phyloP scores from a whole-genome alignment of 2,113 vertebrate genomes.

The Psophia crepitans region DNA sequence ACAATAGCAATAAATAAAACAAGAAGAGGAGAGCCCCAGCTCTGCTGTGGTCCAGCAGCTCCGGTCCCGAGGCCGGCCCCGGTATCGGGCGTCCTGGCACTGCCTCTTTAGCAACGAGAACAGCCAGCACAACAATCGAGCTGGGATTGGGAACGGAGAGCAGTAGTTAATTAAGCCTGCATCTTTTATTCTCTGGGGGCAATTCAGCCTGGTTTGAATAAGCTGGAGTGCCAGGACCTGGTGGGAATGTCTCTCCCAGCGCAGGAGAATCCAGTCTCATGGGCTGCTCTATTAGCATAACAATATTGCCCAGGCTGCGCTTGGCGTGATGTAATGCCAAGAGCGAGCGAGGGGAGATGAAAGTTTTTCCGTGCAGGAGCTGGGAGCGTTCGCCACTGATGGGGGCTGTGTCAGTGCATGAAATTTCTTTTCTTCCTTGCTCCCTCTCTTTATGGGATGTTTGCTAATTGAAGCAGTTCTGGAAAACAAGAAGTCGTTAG shows the following conservation, averaged over 20 bases:
- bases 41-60: neutral
- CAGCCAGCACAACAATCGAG: slow-evolving; percentile 29
- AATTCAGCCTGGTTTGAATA: slow-evolving; percentile 75
- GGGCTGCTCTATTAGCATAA: slow-evolving; percentile 81
- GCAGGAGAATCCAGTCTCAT: slow-evolving; percentile 58
- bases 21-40: neutral
- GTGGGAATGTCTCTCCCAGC: slow-evolving; percentile 83
- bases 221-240: slow-evolving; percentile 68
- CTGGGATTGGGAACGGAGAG: slow-evolving; percentile 42
- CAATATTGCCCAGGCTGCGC: slow-evolving; percentile 82
- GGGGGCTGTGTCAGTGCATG: slow-evolving; percentile 47
- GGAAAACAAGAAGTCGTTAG: slow-evolving; percentile 51
- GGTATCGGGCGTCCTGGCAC: slow-evolving; percentile 30
- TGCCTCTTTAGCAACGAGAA: slow-evolving; percentile 2
- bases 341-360: slow-evolving; percentile 14
- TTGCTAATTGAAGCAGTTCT: slow-evolving; percentile 70
- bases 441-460: slow-evolving; percentile 34
- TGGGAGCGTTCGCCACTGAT: slow-evolving; percentile 78
- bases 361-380: slow-evolving; percentile 15
- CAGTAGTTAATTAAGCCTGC: slow-evolving; percentile 75
- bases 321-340: slow-evolving; percentile 78
- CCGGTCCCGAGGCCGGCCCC: neutral
- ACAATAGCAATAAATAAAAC: neutral
- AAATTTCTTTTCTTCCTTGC: slow-evolving; percentile 46
- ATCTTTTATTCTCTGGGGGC: slow-evolving; percentile 76